Conservation (phyloP, 2,797 vertebrate genomes). For the Sebastes steindachneri region DNA sequence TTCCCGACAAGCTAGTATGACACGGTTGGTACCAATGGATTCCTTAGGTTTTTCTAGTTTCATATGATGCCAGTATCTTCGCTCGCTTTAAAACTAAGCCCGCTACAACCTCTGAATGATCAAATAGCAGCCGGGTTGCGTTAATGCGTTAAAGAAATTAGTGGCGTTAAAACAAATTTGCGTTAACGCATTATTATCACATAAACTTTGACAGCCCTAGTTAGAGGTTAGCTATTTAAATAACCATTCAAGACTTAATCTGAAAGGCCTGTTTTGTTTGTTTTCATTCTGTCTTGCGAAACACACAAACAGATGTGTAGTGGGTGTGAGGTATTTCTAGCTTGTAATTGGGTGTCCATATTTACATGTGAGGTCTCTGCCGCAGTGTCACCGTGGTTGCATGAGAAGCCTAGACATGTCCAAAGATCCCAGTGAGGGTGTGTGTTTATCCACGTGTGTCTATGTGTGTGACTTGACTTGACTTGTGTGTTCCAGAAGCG, state of each 20-base stretch:
- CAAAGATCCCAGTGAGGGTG: conserved; percentile 10
- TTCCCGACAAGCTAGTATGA: too few relatives aligned
- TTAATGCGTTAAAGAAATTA: too few relatives aligned
- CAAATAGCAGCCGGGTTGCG: too few relatives aligned
- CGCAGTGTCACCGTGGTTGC: conserved; percentile 35
- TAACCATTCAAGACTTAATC: neutral
- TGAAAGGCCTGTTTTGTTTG: neutral
- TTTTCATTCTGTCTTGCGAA: neutral
- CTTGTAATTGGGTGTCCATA: conserved; percentile 25
- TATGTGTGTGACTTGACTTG: neutral
- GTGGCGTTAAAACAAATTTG: too few relatives aligned
- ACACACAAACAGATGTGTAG: neutral
- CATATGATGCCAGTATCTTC: accelerated
- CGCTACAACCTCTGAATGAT: too few relatives aligned
- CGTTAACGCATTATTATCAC: too few relatives aligned
- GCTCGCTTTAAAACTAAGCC: too few relatives aligned
- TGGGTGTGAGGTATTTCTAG: conserved; percentile 22
- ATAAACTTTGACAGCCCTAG: neutral
- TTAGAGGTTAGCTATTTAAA: neutral
- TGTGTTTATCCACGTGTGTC: conserved; percentile 8
- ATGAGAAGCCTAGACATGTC: conserved; percentile 47
- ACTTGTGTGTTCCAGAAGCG: neutral
- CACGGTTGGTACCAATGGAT: too few relatives aligned
- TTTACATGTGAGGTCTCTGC: conserved; percentile 19
- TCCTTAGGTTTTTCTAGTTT: too few relatives aligned